phyloP scores from a whole-genome alignment of 1,140 invertebrate species.

The Pentalonia nigronervosa region DNA sequence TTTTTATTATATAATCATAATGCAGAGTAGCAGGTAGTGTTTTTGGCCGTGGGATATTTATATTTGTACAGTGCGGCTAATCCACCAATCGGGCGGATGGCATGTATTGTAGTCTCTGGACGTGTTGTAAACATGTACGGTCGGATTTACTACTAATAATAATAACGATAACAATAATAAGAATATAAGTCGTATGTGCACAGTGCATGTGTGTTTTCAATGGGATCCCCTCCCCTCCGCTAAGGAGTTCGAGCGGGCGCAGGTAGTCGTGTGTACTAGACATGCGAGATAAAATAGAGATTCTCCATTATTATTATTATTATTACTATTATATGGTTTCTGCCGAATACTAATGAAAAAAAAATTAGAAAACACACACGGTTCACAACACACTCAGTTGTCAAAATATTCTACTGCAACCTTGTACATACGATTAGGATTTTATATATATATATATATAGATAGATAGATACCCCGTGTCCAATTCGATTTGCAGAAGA shows the following conservation, averaged over 20 bases:
- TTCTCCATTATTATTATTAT: background rate
- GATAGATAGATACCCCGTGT: background rate
- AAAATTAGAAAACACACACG: background rate
- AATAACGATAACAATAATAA: background rate
- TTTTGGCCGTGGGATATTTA: background rate
- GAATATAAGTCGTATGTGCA: background rate
- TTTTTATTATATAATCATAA: background rate
- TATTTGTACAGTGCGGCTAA: background rate
- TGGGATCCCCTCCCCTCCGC: background rate
- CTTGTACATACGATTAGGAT: background rate
- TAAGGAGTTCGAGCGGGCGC: background rate
- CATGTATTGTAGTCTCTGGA: background rate
- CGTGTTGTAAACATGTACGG: background rate
- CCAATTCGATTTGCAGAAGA: background rate
- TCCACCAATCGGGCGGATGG: background rate
- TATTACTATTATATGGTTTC: background rate
- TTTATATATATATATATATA: too few relatives aligned
- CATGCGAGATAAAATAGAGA: slow-evolving; percentile 1
- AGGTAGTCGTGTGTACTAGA: background rate
- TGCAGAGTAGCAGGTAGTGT: background rate
- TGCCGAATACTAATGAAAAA: background rate
- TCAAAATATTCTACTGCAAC: background rate
- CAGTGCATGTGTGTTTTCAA: background rate
- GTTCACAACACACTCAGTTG: background rate
- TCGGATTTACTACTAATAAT: background rate